phyloP scores from a whole-genome alignment of 2,113 vertebrate species.

The Romanogobio albipinnatus region DNA sequence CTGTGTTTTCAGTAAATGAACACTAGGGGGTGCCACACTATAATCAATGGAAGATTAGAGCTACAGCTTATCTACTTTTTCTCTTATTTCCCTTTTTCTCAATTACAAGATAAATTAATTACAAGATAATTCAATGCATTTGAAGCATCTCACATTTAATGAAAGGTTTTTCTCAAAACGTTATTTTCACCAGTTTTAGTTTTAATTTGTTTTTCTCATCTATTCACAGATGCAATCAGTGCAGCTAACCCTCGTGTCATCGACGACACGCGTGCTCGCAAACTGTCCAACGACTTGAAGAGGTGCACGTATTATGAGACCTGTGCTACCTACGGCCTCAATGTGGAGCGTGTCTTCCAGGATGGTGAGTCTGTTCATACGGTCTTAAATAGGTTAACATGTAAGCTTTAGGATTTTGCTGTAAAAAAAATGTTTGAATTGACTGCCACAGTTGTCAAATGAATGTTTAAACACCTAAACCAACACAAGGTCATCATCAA shows the following conservation, averaged over 20 bases:
- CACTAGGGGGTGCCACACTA: slow-evolving; percentile 39
- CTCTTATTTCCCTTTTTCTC: background rate
- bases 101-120: background rate
- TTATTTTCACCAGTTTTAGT: background rate
- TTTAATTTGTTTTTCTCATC: background rate
- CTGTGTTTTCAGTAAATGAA: slow-evolving; percentile 9
- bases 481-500: background rate
- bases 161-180: background rate
- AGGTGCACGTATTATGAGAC: slow-evolving; percentile 98
- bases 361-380: slow-evolving; percentile 80
- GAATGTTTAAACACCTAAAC: background rate
- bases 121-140: background rate
- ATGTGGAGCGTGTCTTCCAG: slow-evolving; percentile 97
- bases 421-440: background rate
- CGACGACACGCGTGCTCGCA: slow-evolving; percentile 87
- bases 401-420: background rate
- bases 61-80: background rate
- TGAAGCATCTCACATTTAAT: background rate
- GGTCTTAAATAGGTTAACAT: background rate
- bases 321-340: slow-evolving; percentile 96
- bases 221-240: slow-evolving; percentile 88
- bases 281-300: slow-evolving; percentile 93
- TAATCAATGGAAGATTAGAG: background rate
- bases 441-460: background rate
- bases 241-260: slow-evolving; percentile 93